Evolutionary conservation across 2,113 vertebrate species (phyloP), one percentile per base, ranked within the genome.

Genomic region (Uria aalge): DNA sequence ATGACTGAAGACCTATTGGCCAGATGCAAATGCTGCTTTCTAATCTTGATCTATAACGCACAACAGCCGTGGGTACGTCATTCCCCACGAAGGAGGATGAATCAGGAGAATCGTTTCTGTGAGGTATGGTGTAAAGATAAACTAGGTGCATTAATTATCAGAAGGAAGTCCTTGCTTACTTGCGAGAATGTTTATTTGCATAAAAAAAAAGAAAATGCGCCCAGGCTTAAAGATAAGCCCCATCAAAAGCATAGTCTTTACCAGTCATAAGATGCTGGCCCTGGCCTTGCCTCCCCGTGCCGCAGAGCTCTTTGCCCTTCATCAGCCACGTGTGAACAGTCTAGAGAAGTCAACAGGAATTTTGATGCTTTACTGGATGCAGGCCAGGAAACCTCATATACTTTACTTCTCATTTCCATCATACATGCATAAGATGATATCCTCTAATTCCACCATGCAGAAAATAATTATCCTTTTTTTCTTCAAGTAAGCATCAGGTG

Each of bases 21-120:
- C 95, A 97, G 90, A 98, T 97, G 97, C 95, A 97, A 98, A 98
- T 94, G 89, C 68, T 69, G 85, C 96, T 97, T 97, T 97, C 96
- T 97, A 94, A 97, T 97, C 95, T 93, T 96, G 96, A 97, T 98
- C 91, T 96, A 91, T 92, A 92, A 93, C 1, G 5, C 50, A 59
- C 75, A 96, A 86, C 83, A 97, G 88, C 79, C n/a, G 0, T 67
- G 91, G 83, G 72, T n/a, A 89, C 88, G 90, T 79, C 96, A 95
- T 78, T 96, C 22, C 50, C 72, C 76, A 67, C 1, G 3, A 67
- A 74, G 94, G 92, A 95, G 86, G 56, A 96, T 41, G 71, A 77
- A 91, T 95, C 94, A 73, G 36, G 83, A 95, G 68, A 92, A 72
- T 67, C 19, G 7, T 40, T 40, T 97, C 76, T 23, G 19, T 90